Evolutionary conservation across 2,888 invertebrate species (phyloP), one percentile per base, ranked within the genome.

Genomic region (Cecidostiba fungosa): DNA sequence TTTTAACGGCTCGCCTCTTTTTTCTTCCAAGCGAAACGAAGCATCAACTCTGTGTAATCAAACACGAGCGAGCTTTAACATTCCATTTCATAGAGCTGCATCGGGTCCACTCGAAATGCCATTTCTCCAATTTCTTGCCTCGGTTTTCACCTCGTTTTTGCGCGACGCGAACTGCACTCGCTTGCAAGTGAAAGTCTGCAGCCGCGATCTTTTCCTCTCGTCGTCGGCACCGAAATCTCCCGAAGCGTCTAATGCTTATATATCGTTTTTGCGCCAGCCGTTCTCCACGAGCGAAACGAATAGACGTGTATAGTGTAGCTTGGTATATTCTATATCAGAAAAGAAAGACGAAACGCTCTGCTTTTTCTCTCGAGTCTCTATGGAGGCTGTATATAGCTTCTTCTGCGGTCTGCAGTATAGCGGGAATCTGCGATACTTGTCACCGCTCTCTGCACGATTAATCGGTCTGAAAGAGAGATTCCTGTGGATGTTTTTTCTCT

Each of bases 181-280:
- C 23, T 36, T 59, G 23, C 29, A 2, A 77, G 85, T 81, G 85
- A 81, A 85, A 85, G 85, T 81, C 76, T 29, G 59, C 62, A 12
- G 69, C 23, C 29, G 19, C 29, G 19, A 69, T 76, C 39, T 76
- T 80, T 80, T 79, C 50, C 59, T 47, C 4, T 74, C 8, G 23
- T 14, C 50, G 26, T 70, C 29, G 16, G 54, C 77, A 78, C 78
- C 83, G 62, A 77, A 77, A 72, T 50, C 62, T 32, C 82, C 14
- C 19, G 29, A 43, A 62, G 29, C 47, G 32, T 66, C 66, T 66
- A 66, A 26, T 43, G 47, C n/a, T n/a, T 73, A 8, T 32, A 74
- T 50, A 14, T 16, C 32, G 36, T 81, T 81, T 73, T 66, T 81
- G 29, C 81, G 23, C 47, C 50, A 1, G 29, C 14, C 43, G 2